Base-by-base conservation (phyloP, 2,888 invertebrate genomes). In the Phanerotoma sp. region DNA sequence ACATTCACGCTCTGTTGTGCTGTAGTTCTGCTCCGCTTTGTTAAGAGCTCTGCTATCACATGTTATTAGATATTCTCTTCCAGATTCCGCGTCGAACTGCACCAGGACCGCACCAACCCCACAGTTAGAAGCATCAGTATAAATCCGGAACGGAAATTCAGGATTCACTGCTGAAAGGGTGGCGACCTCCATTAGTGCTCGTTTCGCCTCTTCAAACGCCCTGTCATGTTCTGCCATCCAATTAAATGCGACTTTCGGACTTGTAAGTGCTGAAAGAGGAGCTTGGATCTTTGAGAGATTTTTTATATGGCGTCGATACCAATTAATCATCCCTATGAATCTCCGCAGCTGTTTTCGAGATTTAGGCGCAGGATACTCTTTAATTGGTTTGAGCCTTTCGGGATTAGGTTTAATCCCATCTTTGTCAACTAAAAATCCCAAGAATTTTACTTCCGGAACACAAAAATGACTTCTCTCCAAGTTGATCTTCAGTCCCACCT, bases 101-200 rank as follows among this genome's bases (percentile, higher is more conserved):
- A 55, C 55, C 5, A 62, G 48, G 1, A 63, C 55, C 3, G 62
- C 60, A 6, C 60, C 56, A 7, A 63, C 35, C 3, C 59, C 58
- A 10, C 47, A 54, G 10, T 63, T 59, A 33, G 53, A 57, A 25
- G 60, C 62, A 15, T 60, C 57, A 0, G 58, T 62, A 16, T 60
- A 60, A 3, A 56, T 33, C 9, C 53, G 20, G 13, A 56, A 58
- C 0, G 56, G 54, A 41, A 54, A 48, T 7, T 53, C 56, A 1
- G 48, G 53, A 16, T 38, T 54, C 3, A 61, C 59, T 0, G 40
- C 46, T 22, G 38, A 54, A 0, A 60, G 33, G 4, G 56, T 47
- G 13, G 58, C 54, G 3, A 54, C 50, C 1, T 57, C 33, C 15
- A 9, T 33, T 5, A 37, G 16, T 9, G 56, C 52, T 13, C 35